Evolutionary conservation across 2,113 vertebrate species (phyloP), one percentile per base, ranked within the genome.

Genomic region (Leuciscus idus): DNA sequence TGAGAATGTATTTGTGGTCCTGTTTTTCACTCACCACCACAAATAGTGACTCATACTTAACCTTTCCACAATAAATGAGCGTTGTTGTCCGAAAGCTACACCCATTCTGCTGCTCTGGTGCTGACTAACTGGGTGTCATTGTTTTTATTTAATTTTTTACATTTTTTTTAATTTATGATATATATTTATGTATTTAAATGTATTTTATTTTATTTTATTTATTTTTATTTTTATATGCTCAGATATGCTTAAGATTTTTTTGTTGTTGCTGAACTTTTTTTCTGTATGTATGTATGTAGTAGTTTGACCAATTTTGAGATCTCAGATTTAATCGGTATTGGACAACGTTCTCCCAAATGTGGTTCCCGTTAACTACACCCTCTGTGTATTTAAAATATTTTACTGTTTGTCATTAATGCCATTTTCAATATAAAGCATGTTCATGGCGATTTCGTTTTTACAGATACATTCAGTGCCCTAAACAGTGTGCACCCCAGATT

Each of bases 41-140:
- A 55, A 70, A 70, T 26, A 70, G 64, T 55, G 81, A 83, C 62
- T 83, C 46, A 36, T 26, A 55, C 46, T 83, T 70, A 83, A 83
- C 62, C 64, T 83, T 83, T 70, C 50, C 75, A 33, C 75, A 36
- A 57, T 78, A 50, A 75, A 75, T 80, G 33, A 62, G 39, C 43
- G 26, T 21, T 81, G 26, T 72, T 85, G 62, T 52, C 43, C 39
- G 1, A 17, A 59, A 50, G 13, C 30, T 62, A 36, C 48, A 46
- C 39, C 39, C n/a, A 66, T 15, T 81, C 13, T n/a, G 6, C 15
- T 12, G 59, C 46, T 81, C 36, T 21, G 15, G 4, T 5, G 21
- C 55, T 79, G 10, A 61, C 30, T 61, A 36, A 78, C 50, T 78
- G 75, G 28, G 4, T 57, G 19, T 57, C 55, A 23, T 61, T 61